Evolutionary conservation across 2,888 invertebrate genomes (phyloP).

Genomic region (Cepaea hortensis): DNA sequence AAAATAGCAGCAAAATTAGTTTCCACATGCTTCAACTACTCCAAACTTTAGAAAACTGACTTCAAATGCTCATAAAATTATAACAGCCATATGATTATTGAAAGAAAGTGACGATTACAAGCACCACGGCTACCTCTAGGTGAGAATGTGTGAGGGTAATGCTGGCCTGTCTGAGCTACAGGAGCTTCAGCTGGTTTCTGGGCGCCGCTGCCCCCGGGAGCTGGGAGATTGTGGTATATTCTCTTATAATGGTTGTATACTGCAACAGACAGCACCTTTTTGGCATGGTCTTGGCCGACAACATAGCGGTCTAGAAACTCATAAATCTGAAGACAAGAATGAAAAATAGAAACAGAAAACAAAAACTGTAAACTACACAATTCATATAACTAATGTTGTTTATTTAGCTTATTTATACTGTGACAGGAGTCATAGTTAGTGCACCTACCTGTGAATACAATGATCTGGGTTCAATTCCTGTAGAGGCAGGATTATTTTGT

Average conservation of each 20-base stretch:
- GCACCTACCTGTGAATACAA: too few relatives aligned
- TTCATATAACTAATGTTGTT: too few relatives aligned
- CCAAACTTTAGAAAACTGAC: too few relatives aligned
- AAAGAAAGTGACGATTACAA: too few relatives aligned
- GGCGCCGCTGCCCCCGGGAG: constrained; percentile 41
- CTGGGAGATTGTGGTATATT: constrained; percentile 90
- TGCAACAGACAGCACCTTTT: constrained; percentile 97
- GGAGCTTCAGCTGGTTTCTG: constrained; percentile 40
- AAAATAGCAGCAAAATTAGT: too few relatives aligned
- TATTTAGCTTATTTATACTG: too few relatives aligned
- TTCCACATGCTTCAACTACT: too few relatives aligned
- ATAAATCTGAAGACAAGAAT: constrained; percentile 83
- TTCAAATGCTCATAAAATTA: too few relatives aligned
- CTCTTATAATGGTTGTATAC: constrained; percentile 99
- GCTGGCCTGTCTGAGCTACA: constrained; percentile 48
- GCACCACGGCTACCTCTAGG: constrained; percentile 54
- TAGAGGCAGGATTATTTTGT: too few relatives aligned
- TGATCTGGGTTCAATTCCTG: too few relatives aligned
- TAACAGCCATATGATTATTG: too few relatives aligned
- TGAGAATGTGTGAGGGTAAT: constrained; percentile 56
- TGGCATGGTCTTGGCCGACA: constrained; percentile 96
- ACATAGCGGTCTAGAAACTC: constrained; percentile 97
- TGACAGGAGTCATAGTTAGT: too few relatives aligned
- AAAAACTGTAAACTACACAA: neutral
- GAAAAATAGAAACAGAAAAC: neutral